Evolutionary conservation across 2,888 invertebrate genomes (phyloP), one percentile per base, ranked within the genome.

Genomic region (Plebejus anna): DNA sequence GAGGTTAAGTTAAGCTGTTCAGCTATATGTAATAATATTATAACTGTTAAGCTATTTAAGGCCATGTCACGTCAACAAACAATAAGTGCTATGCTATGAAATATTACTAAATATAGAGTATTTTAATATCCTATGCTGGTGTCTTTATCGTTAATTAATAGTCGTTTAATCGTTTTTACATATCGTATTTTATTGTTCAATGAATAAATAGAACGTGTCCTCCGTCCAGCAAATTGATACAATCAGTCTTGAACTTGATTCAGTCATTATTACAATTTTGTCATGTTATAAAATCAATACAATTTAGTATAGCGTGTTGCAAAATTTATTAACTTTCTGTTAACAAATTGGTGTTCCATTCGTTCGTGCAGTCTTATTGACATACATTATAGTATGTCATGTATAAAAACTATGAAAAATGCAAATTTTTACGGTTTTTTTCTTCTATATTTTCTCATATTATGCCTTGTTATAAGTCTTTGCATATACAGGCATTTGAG

Each of bases 191-290:
- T 59, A 28, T 57, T 22, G 61, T 28, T 61, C 28, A 32, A 66
- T 36, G 1, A 66, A 66, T 36, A 61, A 61, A 66, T 11, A 66
- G 11, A 36, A 66, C 5, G 66, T 66, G 9, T 66, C 66, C 66
- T 13, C 32, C 32, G 5, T 13, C 36, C 66, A 66, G 36, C 66
- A 66, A 66, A 66, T 66, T 66, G 66, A 66, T 61, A 66, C 61
- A 28, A 61, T 66, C 66, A 66, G 66, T 66, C 66, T 66, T 66
- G 16, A 36, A 32, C 13, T 66, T 66, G 36, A 36, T 36, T 66
- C 66, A 66, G 66, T 36, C 66, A 66, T 55, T 55, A 13, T 32
- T 66, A 66, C 66, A 66, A 32, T 66, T 66, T 66, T 66, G 32
- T 36, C 66, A 16, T 36, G 66, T 66, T 66, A 11, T 66, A 66